Percentiles rank a stretch among this genome's conserved stretches.
phyloP scores from a whole-genome alignment of 2,797 vertebrate species.

The Rachycentron canadum region DNA sequence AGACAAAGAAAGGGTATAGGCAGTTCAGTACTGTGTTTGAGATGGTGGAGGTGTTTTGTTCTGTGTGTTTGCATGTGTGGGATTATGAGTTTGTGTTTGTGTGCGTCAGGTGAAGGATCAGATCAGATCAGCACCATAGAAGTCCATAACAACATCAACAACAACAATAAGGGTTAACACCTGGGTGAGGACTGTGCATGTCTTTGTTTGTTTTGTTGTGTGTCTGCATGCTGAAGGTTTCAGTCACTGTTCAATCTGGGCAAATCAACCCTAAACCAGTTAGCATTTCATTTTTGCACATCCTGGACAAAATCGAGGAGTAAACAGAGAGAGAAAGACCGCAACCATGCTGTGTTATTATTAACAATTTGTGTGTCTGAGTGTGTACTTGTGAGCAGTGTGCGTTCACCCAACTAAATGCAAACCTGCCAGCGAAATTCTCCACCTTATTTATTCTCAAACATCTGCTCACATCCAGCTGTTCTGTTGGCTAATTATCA shows the following conservation, averaged over 20 bases:
- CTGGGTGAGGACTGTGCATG: constrained; percentile 54
- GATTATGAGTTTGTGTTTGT: constrained; percentile 28
- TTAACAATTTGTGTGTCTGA: not conserved
- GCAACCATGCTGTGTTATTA: constrained; percentile 14
- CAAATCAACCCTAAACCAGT: constrained; percentile 62
- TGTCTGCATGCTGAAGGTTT: constrained; percentile 62
- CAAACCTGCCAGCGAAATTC: constrained; percentile 68
- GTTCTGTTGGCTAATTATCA: constrained; percentile 58
- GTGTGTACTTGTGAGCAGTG: constrained; percentile 45
- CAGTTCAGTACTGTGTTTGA: constrained; percentile 77
- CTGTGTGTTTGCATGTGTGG: constrained; percentile 42
- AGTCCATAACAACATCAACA: constrained; percentile 78
- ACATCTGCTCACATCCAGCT: constrained; percentile 71
- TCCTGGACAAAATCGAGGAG: constrained; percentile 53
- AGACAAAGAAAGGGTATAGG: constrained; percentile 77
- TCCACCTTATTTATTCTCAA: constrained; percentile 36
- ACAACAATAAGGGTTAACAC: constrained; percentile 71
- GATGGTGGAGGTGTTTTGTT: constrained; percentile 22
- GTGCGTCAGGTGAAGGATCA: constrained; percentile 67
- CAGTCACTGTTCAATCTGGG: constrained; percentile 63
- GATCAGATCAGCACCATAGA: constrained; percentile 80
- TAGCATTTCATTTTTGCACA: constrained; percentile 56
- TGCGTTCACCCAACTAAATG: constrained; percentile 53
- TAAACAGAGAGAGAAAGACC: constrained; percentile 53
- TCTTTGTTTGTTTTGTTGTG: constrained; percentile 24